Conservation (phyloP, 2,888 invertebrate species). For the Anarsia innoxiella region DNA sequence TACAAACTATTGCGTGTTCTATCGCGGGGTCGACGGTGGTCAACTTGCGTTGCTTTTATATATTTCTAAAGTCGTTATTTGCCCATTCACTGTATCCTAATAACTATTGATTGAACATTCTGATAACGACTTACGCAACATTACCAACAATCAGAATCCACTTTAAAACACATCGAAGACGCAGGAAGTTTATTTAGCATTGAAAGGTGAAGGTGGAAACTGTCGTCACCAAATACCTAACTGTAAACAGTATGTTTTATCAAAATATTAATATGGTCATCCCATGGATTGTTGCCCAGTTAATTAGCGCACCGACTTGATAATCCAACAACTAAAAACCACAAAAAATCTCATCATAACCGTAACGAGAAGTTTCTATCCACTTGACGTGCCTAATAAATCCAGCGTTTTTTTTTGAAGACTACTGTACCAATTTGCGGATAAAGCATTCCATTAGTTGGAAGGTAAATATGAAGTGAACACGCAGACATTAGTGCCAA, state of each 20-base stretch:
- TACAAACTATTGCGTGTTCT: slow-evolving; percentile 67
- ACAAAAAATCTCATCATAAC: not conserved
- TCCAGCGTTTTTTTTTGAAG: slow-evolving; percentile 1
- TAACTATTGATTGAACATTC: slow-evolving; percentile 3
- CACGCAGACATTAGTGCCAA: slow-evolving; percentile 46
- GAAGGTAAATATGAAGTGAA: slow-evolving; percentile 36
- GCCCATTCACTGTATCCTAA: slow-evolving; percentile 10
- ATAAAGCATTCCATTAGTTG: slow-evolving; percentile 28
- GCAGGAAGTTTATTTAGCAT: too few relatives aligned
- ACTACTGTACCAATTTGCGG: slow-evolving; percentile 5
- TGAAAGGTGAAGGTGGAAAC: too few relatives aligned
- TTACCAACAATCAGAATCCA: slow-evolving; percentile 7
- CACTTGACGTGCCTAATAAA: slow-evolving; percentile 1
- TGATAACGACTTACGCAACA: slow-evolving; percentile 6
- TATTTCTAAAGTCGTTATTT: slow-evolving; percentile 10
- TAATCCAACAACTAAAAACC: too few relatives aligned
- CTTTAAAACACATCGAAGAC: slow-evolving; percentile 4
- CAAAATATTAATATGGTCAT: too few relatives aligned
- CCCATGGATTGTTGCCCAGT: too few relatives aligned
- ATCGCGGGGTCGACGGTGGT: slow-evolving; percentile 30
- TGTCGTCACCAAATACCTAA: too few relatives aligned
- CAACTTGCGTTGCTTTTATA: slow-evolving; percentile 15
- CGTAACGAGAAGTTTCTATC: not conserved
- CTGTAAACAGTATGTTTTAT: too few relatives aligned
- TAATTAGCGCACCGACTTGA: too few relatives aligned